A percentile compares a stretch with the other conserved stretches of the same genome.
phyloP scores from a whole-genome alignment of 2,797 vertebrate genomes.

The Pseudochromis fuscus region DNA sequence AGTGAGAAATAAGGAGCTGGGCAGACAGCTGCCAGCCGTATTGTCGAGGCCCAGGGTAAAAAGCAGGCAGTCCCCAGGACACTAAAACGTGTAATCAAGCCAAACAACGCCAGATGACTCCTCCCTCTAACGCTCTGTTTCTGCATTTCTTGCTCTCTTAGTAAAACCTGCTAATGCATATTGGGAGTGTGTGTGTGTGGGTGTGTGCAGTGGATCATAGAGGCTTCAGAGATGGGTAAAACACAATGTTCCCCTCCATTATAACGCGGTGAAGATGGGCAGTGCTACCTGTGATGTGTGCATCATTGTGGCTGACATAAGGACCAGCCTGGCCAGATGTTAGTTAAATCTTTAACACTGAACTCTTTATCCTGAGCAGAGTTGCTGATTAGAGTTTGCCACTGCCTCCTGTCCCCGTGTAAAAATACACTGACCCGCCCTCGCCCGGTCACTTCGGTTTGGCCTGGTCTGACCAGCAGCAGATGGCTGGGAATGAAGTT shows the following conservation, averaged over 20 bases:
- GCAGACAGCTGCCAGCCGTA: slow-evolving; percentile 59
- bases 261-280: slow-evolving; percentile 29
- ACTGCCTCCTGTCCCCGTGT: slow-evolving; percentile 49
- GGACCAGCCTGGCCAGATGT: slow-evolving; percentile 62
- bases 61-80: slow-evolving; percentile 48
- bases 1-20: slow-evolving; percentile 25
- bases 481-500: slow-evolving; percentile 56
- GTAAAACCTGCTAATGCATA: slow-evolving; percentile 41
- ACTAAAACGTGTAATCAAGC: slow-evolving; percentile 59
- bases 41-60: slow-evolving; percentile 46
- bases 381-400: slow-evolving; percentile 61
- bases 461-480: slow-evolving; percentile 46
- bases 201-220: not conserved
- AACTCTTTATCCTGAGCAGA: slow-evolving; percentile 55
- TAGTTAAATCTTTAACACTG: slow-evolving; percentile 52
- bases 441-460: slow-evolving; percentile 26
- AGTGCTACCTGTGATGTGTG: slow-evolving; percentile 48
- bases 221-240: not conserved
- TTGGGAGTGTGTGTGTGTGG: slow-evolving; percentile 5
- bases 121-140: slow-evolving; percentile 6
- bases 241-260: slow-evolving; percentile 28
- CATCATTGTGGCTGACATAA: slow-evolving; percentile 35
- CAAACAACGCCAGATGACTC: slow-evolving; percentile 50
- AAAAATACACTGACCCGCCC: slow-evolving; percentile 50
- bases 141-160: slow-evolving; percentile 16